These are phyloP conservation scores for Conomelus anceps DNA, from an alignment of 2,888 invertebrate genomes.

Conservation along the genomic window DNA sequence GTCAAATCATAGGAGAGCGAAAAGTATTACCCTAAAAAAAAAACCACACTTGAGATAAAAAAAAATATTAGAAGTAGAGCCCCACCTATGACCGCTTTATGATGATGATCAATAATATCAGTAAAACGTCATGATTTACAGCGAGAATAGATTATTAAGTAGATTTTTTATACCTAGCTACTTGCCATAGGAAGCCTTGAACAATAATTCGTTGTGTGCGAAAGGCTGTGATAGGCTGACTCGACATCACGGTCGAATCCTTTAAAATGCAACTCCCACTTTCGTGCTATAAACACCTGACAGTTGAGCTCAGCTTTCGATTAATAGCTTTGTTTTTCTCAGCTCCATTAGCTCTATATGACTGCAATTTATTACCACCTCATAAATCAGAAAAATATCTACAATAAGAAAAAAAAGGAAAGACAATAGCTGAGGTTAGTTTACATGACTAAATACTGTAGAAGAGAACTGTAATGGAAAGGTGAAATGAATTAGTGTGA, in stretches of 20 bases:
- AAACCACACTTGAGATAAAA: no score
- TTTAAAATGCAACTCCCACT: background rate
- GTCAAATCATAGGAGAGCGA: no score
- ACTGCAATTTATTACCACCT: background rate
- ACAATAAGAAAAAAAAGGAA: background rate
- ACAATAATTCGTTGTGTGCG: no score
- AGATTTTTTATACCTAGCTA: background rate
- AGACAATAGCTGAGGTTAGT: background rate
- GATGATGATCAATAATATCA: background rate
- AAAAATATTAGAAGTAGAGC: background rate
- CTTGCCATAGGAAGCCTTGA: background rate
- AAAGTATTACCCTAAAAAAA: no score
- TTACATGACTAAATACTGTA: no score
- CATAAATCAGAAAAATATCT: background rate
- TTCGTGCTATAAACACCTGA: background rate
- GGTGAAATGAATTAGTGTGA: background rate
- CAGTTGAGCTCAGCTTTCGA: background rate
- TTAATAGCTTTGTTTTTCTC: background rate
- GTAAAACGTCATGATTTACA: background rate
- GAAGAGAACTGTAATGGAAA: background rate
- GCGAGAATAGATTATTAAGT: background rate
- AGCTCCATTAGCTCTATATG: background rate
- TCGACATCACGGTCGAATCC: background rate
- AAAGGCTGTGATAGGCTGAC: background rate
- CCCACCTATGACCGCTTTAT: background rate